phyloP scores from a whole-genome alignment of 2,888 invertebrate genomes.

The Parasteatoda lunata region DNA sequence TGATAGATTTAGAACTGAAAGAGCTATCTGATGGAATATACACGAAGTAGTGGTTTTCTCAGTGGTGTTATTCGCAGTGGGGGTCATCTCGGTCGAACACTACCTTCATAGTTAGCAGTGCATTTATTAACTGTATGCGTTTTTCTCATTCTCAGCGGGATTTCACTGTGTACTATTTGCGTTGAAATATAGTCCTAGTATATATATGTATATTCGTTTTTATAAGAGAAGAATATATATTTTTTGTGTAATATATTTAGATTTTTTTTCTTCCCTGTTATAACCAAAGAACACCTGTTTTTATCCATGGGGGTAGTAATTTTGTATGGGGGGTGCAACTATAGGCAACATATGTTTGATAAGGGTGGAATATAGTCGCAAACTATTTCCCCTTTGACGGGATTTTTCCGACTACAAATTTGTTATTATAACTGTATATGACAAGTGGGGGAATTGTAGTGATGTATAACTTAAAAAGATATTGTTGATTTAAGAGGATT shows the following conservation, averaged over 20 bases:
- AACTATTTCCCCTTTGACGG: background rate
- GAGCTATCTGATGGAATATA: constrained; percentile 67
- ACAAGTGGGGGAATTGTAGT: constrained; percentile 23
- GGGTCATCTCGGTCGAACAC: constrained; percentile 57
- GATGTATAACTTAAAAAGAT: constrained; percentile 32
- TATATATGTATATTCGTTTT: constrained; percentile 40
- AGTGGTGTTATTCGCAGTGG: constrained; percentile 59
- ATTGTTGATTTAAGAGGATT: constrained; percentile 39
- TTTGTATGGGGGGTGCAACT: background rate
- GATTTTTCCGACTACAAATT: constrained; percentile 19
- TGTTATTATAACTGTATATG: constrained; percentile 16
- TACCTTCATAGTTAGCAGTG: constrained; percentile 65
- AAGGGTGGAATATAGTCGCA: constrained; percentile 4
- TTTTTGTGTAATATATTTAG: constrained; percentile 41
- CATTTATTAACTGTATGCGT: constrained; percentile 66
- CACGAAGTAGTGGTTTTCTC: constrained; percentile 64
- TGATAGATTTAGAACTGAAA: constrained; percentile 64
- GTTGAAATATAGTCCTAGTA: constrained; percentile 55
- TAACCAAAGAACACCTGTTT: constrained; percentile 58
- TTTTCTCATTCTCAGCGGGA: constrained; percentile 49
- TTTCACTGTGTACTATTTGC: constrained; percentile 52
- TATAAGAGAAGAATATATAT: constrained; percentile 22
- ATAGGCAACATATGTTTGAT: background rate
- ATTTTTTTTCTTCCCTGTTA: constrained; percentile 6
- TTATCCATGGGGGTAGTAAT: constrained; percentile 9